Base-by-base conservation (phyloP, 1,140 invertebrate species). In the Thaumetopoea pityocampa region DNA sequence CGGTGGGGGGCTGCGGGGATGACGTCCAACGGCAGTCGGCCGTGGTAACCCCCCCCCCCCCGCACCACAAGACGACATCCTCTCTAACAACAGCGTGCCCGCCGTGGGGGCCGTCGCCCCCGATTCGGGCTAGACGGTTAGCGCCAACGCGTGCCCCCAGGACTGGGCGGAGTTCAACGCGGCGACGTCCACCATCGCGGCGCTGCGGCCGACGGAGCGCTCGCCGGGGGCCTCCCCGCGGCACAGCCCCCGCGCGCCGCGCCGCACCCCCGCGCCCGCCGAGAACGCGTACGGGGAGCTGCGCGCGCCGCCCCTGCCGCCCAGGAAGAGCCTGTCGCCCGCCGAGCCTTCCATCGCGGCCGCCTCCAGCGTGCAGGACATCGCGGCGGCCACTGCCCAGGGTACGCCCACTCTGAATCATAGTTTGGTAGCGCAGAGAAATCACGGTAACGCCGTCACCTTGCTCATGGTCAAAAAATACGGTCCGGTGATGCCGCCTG, bases 81-180 rank as follows among this genome's bases (percentile, higher is more conserved):
- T n/a, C n/a, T n/a, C n/a, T n/a, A n/a, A n/a, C n/a, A n/a, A n/a
- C n/a, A n/a, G n/a, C n/a, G n/a, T n/a, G n/a, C n/a, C n/a, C n/a
- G n/a, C n/a, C n/a, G n/a, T n/a, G n/a, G n/a, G n/a, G n/a, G n/a
- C n/a, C n/a, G n/a, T n/a, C n/a, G n/a, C n/a, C n/a, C n/a, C n/a
- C n/a, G n/a, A n/a, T n/a, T n/a, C n/a, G n/a, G n/a, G n/a, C n/a
- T n/a, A n/a, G n/a, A n/a, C n/a, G n/a, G n/a, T n/a, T n/a, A 8
- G 2, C 10, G 2, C 16, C 16, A 20, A 8, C n/a, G n/a, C n/a
- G n/a, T n/a, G n/a, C n/a, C n/a, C n/a, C n/a, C 65, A 89, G 88
- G 88, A 89, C 34, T 87, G 82, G 69, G 79, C 85, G 9, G 88
- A 89, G 52, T 89, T 89, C 71, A 89, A 89, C 63, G 87, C 88